Evolutionary conservation across 1,140 invertebrate species (phyloP), one percentile per base, ranked within the genome.

Genomic region (Cardiocondyla obscurior): DNA sequence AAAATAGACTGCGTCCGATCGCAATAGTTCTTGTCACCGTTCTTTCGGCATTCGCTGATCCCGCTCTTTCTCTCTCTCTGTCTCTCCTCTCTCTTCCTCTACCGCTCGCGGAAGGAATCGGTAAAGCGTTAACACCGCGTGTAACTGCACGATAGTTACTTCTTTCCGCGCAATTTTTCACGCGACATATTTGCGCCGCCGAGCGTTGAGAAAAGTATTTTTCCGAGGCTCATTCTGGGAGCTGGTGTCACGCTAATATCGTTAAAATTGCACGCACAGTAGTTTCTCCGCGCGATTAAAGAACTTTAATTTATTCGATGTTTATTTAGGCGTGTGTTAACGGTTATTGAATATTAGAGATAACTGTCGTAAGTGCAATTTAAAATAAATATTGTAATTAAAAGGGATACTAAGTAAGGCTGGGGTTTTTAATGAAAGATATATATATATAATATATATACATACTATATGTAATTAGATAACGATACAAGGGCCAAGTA

Each of bases 1-100:
- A 86, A 82, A 86, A 82, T 82, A 69, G 55, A 51, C 25, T 46
- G 51, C 51, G 62, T 60, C n/a, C 46, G 64, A 62, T 84, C 60
- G 25, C 58, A 49, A 62, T 46, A 49, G 36, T 44, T 64, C 42
- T 73, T 72, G 57, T 82, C 69, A 12, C 14, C 33, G 30, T 72
- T 73, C 57, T 85, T 84, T 79, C 46, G 46, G 14, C 36, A 33
- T 39, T 51, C 60, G 10, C 30, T n/a, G 73, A 77, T 65, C 8
- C 42, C 28, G 30, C 19, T 10, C 3, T 16, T n/a, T 67, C 16
- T 67, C 25, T 28, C 16, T 28, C 62, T 46, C 25, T 46, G 12
- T 25, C 60, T 64, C 60, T 64, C 14, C 14, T 42, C 22, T 28
- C n/a, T 60, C 30, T 36, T 30, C 44, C 7, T 33, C 55, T n/a